A percentile compares a stretch with the other conserved stretches of the same genome.
Evolutionary conservation across 2,888 invertebrate species (phyloP).

Genomic region (Macrosiphum euphorbiae): DNA sequence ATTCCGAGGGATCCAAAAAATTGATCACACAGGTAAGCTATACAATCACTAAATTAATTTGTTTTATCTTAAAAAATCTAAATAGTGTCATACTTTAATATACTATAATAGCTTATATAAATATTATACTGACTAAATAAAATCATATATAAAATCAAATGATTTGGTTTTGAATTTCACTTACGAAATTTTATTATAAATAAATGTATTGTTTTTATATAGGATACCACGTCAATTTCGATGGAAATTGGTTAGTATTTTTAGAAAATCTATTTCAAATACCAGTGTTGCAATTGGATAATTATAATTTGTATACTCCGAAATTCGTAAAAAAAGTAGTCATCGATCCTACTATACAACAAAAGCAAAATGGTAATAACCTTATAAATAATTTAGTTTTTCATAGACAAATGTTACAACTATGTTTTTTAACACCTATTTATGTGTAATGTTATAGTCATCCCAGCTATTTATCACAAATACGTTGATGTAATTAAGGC

Average conservation of each 20-base stretch:
- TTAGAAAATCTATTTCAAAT: slow-evolving; percentile 65
- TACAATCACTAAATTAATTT: not conserved
- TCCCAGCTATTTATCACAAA: slow-evolving; percentile 58
- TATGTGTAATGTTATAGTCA: slow-evolving; percentile 19
- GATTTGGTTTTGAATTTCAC: not conserved
- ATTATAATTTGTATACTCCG: slow-evolving; percentile 42
- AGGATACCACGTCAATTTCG: slow-evolving; percentile 52
- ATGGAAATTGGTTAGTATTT: slow-evolving; percentile 62
- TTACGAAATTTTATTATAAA: not conserved
- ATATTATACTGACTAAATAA: not conserved
- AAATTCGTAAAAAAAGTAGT: slow-evolving; percentile 65
- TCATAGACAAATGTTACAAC: not conserved
- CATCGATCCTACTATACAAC: slow-evolving; percentile 60
- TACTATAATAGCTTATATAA: not conserved
- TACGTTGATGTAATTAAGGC: slow-evolving; percentile 58
- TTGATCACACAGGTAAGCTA: slow-evolving; percentile 77
- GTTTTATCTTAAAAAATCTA: not conserved
- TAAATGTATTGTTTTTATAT: not conserved
- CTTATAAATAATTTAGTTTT: not conserved
- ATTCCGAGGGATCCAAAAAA: slow-evolving; percentile 83
- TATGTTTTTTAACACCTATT: not conserved
- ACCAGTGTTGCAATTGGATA: slow-evolving; percentile 54
- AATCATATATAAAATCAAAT: not conserved
- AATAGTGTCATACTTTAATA: no score
- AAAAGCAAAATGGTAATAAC: slow-evolving; percentile 15